Percentiles rank a stretch among this genome's conserved stretches.
phyloP scores from a whole-genome alignment of 2,888 invertebrate species.

The Drosophila flavopinicola region DNA sequence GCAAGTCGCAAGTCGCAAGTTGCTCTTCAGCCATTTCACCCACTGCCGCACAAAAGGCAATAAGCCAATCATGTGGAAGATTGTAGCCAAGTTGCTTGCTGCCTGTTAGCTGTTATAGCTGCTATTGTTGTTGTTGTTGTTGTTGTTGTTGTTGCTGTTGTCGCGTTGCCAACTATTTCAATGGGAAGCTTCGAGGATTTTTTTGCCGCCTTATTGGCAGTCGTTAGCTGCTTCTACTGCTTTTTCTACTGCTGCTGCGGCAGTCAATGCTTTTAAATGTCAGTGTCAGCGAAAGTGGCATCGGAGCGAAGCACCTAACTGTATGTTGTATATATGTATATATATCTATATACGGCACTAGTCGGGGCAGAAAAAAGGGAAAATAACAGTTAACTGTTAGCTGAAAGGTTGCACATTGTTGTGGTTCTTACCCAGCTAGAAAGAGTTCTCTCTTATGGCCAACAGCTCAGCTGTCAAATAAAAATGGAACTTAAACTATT shows the following conservation, averaged over 20 bases:
- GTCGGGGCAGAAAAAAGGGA: slow-evolving; percentile 1
- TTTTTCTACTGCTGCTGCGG: slow-evolving; percentile 26
- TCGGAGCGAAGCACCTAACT: slow-evolving; percentile 29
- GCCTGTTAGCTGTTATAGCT: slow-evolving; percentile 26
- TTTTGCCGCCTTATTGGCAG: slow-evolving; percentile 54
- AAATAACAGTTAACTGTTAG: slow-evolving; percentile 23
- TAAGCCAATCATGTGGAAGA: slow-evolving; percentile 78
- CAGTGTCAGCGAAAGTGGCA: slow-evolving; percentile 74
- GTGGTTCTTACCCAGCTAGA: slow-evolving; percentile 10
- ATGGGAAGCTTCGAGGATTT: slow-evolving; percentile 17
- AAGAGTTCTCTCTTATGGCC: neutral
- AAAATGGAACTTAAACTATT: slow-evolving; percentile 31
- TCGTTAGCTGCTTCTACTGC: slow-evolving; percentile 43
- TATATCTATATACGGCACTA: neutral
- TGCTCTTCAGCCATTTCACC: neutral
- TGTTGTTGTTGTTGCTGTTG: slow-evolving; percentile 25
- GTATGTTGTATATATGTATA: slow-evolving; percentile 9
- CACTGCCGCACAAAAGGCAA: slow-evolving; percentile 6
- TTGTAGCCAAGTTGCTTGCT: too few species aligned
- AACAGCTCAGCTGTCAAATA: slow-evolving; percentile 37
- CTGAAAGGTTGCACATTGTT: slow-evolving; percentile 41
- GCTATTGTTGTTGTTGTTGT: slow-evolving; percentile 8
- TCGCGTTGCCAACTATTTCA: slow-evolving; percentile 58
- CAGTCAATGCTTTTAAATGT: slow-evolving; percentile 64
- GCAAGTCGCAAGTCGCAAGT: too few species aligned